Evolutionary conservation across 2,888 invertebrate species (phyloP).

Genomic region (Alcis repandata): DNA sequence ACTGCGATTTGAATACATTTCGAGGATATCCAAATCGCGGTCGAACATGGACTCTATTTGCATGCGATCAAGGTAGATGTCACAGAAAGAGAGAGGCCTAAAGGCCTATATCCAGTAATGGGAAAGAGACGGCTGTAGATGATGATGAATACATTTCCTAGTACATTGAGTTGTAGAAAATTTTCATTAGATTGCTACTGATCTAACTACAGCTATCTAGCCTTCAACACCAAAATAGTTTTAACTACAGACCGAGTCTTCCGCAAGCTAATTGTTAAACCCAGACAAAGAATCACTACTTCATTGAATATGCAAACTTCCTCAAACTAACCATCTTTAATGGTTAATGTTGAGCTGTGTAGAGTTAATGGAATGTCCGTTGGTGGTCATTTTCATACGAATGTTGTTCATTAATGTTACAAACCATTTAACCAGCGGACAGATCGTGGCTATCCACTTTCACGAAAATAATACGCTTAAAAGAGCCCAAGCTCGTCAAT

Average conservation of each 20-base stretch:
- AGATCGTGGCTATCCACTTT: no score
- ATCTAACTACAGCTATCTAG: not conserved
- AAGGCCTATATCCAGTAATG: no score
- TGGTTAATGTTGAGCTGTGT: slow-evolving; percentile 24
- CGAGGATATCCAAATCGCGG: no score
- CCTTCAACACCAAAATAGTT: not conserved
- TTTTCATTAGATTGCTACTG: not conserved
- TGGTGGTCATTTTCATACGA: slow-evolving; percentile 36
- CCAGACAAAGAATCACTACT: slow-evolving; percentile 18
- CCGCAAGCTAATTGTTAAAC: slow-evolving; percentile 16
- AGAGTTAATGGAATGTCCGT: slow-evolving; percentile 36
- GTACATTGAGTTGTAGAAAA: not conserved
- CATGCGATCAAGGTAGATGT: no score
- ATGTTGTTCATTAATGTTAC: slow-evolving; percentile 42
- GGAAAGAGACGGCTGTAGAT: no score
- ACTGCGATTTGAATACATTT: no score
- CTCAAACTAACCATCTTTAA: slow-evolving; percentile 24
- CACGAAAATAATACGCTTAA: no score
- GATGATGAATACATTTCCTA: not conserved
- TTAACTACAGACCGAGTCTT: not conserved
- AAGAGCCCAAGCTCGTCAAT: no score
- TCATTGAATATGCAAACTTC: slow-evolving; percentile 35
- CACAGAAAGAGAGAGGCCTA: no score
- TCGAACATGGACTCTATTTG: no score
- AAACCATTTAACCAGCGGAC: no score